Evolutionary conservation across 1,140 invertebrate genomes (phyloP), one percentile per base, ranked within the genome.

Genomic region (Drosophila virilis): DNA sequence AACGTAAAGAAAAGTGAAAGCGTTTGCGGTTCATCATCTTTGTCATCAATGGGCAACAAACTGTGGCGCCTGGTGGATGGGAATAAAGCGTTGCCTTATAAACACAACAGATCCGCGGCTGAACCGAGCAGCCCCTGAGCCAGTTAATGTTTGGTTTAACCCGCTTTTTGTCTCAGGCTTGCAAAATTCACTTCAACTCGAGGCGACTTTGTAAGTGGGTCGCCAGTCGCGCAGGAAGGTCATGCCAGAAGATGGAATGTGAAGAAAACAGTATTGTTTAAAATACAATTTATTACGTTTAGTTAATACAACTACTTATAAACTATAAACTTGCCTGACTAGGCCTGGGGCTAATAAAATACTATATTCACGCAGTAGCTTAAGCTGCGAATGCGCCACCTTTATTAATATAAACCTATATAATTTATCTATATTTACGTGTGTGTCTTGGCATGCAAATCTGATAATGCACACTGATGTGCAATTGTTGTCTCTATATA

Each of bases 1-100:
- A 57, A 22, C 42, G 1, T 35, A 0, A 17, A 80, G 22, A 85
- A 85, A 86, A 85, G 82, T 85, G 82, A 85, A 85, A 85, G 82
- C 52, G 42, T 51, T 64, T 80, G 82, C 32, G 77, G 81, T 78
- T 78, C 72, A 80, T 75, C 61, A 71, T 81, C 51, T 62, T 62
- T 54, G 59, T 48, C 70, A 59, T 67, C 40, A 50, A 65, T 65
- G 60, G 38, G 35, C 50, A 65, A 59, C 35, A 51, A n/a, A 48
- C 40, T 59, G 38, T 50, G 51, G 55, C 55, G 43, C 61, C 60
- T 51, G 60, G 60, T 38, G 22, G 35, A 22, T 37, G n/a, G 45
- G 13, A 37, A 12, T 33, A 12, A 54, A 40, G 37, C 33, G 28
- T 59, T 50, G 28, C 28, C 59, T 50, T 33, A 68, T 48, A 12